Conservation (phyloP, 2,797 vertebrate genomes). For the Pteropus rufus region DNA sequence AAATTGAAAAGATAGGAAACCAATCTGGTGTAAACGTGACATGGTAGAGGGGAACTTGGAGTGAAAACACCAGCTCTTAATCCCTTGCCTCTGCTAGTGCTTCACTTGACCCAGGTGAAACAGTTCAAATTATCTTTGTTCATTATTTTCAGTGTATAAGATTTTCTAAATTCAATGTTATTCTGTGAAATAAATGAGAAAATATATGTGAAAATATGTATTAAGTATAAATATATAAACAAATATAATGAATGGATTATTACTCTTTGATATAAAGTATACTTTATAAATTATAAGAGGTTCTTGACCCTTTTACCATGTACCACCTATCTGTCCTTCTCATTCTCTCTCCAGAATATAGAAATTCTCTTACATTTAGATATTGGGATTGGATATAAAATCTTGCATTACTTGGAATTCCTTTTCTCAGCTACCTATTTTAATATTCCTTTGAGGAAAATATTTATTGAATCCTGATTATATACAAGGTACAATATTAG, state of each 20-base stretch:
- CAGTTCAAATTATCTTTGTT: not conserved
- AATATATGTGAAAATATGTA: not conserved
- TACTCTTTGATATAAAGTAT: not conserved
- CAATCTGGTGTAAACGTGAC: constrained; percentile 32
- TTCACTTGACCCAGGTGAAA: not conserved
- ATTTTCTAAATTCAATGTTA: not conserved
- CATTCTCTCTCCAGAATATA: not conserved
- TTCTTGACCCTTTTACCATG: not conserved
- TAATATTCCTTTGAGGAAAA: not conserved
- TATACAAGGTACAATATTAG: not conserved
- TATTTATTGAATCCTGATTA: not conserved
- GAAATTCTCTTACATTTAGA: not conserved
- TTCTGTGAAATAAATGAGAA: not conserved
- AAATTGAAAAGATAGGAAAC: constrained; percentile 51
- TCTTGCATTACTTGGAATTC: not conserved
- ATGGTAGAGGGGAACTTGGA: not conserved
- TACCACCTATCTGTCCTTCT: not conserved
- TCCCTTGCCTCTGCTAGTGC: constrained; percentile 11
- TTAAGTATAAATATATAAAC: not conserved
- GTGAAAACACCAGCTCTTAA: constrained; percentile 29
- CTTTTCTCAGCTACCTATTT: not conserved
- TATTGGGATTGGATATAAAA: not conserved
- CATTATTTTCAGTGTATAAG: not conserved
- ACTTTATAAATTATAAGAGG: not conserved
- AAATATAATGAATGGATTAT: not conserved